Base-by-base conservation (phyloP, 2,888 invertebrate species). In the Melanostoma mellinum region DNA sequence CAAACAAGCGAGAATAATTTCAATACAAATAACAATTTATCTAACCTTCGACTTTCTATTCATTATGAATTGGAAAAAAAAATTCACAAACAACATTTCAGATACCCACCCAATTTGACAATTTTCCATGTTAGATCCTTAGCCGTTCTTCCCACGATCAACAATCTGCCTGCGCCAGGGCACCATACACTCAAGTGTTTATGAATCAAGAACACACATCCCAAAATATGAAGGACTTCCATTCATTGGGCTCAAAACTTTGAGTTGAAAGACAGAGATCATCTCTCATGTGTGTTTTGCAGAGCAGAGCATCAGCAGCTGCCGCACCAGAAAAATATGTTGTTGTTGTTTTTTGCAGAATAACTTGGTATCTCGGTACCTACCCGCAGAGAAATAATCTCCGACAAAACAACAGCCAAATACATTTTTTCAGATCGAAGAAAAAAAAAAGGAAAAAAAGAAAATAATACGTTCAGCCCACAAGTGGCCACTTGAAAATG, bases 401-500 rank as follows among this genome's bases (percentile, higher is more conserved):
- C 61, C 55, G 36, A 30, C 52, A 50, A 44, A 78, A 65, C 42
- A 71, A 78, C 48, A 76, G 50, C 42, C 38, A 38, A 44, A 10
- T 38, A 71, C 40, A 60, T 58, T 50, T 50, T 58, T 56, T 55
- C 4, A n/a, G 55, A 46, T 46, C 46, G 36, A 35, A 48, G 5
- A 33, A 38, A 48, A 38, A 69, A 56, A 33, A 36, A 42, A 35
- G 33, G 32, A 46, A 55, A 56, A 9, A 61, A 5, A 6, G 20
- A 60, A 44, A 8, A 42, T 10, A 10, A 10, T 42, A 10, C 3
- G 56, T 58, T 35, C 46, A 71, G 42, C 71, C 58, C 74, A 74
- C 79, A 79, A 84, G 84, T 84, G 84, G 79, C 84, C 84, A 84
- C 84, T 84, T 79, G 84, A 84, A 79, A 60, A 67, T 38, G 74